Evolutionary conservation across 2,888 invertebrate species (phyloP).

Genomic region (Pyrrhosoma nymphula): DNA sequence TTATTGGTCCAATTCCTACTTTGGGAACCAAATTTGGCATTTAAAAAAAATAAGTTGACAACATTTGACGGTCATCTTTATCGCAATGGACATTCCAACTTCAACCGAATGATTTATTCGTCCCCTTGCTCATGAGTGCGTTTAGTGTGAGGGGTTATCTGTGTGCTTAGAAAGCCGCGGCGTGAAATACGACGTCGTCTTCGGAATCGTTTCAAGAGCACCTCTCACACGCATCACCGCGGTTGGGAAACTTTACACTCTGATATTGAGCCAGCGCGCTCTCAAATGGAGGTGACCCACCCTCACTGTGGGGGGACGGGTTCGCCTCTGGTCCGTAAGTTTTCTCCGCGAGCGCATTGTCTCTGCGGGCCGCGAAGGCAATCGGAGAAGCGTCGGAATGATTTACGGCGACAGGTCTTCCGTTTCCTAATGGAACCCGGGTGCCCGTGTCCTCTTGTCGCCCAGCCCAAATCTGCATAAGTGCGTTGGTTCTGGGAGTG

Average conservation of each 20-base stretch:
- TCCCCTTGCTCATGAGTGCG: too few species aligned
- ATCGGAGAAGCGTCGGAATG: background rate
- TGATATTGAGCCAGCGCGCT: background rate
- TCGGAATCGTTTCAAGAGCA: background rate
- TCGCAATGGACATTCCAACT: too few species aligned
- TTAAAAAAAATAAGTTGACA: too few species aligned
- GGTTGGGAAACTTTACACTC: background rate
- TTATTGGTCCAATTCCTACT: too few species aligned
- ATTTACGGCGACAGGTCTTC: constrained; percentile 27
- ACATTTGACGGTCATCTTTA: too few species aligned
- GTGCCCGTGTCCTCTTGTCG: background rate
- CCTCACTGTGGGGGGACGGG: background rate
- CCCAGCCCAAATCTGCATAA: background rate
- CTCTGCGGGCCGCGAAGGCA: background rate
- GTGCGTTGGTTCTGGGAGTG: background rate
- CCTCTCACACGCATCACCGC: background rate
- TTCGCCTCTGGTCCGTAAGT: background rate
- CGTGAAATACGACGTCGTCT: background rate
- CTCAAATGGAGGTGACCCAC: background rate
- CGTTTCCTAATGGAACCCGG: background rate
- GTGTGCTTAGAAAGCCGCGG: constrained; percentile 2
- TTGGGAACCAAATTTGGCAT: too few species aligned
- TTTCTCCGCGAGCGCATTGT: background rate
- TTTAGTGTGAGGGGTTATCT: background rate
- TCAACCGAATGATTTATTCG: too few species aligned